Percentiles rank a stretch among this genome's conserved stretches.
Evolutionary conservation across 35 echinoderm and acorn worm genomes (phyloP).

Genomic region (Stichopus chloronotus): DNA sequence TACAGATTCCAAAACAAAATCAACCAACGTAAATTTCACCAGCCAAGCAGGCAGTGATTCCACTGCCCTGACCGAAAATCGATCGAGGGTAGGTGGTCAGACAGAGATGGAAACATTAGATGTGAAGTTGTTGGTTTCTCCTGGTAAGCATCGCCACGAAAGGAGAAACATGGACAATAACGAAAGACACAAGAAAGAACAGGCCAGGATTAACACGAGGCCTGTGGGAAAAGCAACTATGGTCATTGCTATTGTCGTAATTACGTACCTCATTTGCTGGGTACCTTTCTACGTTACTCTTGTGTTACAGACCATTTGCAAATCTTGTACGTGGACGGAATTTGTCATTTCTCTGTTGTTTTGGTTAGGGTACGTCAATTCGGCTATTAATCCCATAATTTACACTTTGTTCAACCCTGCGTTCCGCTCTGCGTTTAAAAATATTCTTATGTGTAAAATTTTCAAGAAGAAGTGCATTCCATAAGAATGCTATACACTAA

Average conservation of each 20-base stretch:
- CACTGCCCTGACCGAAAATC: background rate
- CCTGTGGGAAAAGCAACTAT: constrained; percentile 66
- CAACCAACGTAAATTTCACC: too few relatives aligned
- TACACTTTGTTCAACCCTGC: constrained; percentile 88
- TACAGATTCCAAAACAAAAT: too few relatives aligned
- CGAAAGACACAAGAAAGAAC: constrained; percentile 16
- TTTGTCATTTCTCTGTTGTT: constrained; percentile 70
- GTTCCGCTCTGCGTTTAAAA: constrained; percentile 85
- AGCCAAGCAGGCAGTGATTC: too few relatives aligned
- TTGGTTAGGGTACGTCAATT: constrained; percentile 89
- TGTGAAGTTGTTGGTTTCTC: too few relatives aligned
- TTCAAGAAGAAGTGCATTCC: background rate
- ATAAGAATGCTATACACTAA: too few relatives aligned
- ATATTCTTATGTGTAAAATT: constrained; percentile 62
- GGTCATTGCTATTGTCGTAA: constrained; percentile 72
- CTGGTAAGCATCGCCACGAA: background rate
- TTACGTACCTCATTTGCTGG: constrained; percentile 83
- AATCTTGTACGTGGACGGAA: constrained; percentile 36
- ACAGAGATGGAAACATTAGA: too few relatives aligned
- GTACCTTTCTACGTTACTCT: constrained; percentile 77
- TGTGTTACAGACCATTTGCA: constrained; percentile 45
- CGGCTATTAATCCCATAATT: constrained; percentile 79
- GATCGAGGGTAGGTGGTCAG: background rate
- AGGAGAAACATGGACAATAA: constrained; percentile 35
- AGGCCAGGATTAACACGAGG: constrained; percentile 40